Conservation (phyloP, 2,888 invertebrate genomes). For the Clitarchus hookeri region DNA sequence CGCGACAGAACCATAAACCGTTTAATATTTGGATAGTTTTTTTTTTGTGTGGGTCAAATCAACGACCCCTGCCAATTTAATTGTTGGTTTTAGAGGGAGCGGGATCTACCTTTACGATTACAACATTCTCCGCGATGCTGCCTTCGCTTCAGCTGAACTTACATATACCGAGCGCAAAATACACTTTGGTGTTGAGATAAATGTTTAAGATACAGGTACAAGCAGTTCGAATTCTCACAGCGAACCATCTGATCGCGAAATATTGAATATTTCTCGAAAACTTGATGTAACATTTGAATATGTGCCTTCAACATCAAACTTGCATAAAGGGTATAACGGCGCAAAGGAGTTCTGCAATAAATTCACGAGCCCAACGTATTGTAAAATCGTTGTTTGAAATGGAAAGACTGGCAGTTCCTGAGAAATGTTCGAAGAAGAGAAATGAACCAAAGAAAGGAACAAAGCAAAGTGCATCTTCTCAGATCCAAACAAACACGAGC, state of each 20-base stretch:
- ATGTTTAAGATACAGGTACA: background rate
- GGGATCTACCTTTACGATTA: background rate
- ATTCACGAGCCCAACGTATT: background rate
- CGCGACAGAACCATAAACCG: background rate
- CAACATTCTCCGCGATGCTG: background rate
- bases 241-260: background rate
- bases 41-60: background rate
- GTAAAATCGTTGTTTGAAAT: background rate
- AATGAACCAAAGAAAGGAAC: background rate
- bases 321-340: background rate
- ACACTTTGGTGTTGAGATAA: background rate
- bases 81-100: background rate
- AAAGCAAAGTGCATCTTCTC: background rate
- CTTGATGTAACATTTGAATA: background rate
- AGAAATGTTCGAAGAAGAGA: background rate
- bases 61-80: background rate
- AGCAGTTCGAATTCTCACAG: background rate
- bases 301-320: background rate
- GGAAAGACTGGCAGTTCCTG: background rate
- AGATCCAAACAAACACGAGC: background rate
- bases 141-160: background rate
- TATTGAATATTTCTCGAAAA: background rate
- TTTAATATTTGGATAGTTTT: background rate
- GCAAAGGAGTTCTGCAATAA: background rate
- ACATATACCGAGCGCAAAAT: background rate